phyloP scores from a whole-genome alignment of 1,140 invertebrate genomes.

The Drosophila sulfurigaster region DNA sequence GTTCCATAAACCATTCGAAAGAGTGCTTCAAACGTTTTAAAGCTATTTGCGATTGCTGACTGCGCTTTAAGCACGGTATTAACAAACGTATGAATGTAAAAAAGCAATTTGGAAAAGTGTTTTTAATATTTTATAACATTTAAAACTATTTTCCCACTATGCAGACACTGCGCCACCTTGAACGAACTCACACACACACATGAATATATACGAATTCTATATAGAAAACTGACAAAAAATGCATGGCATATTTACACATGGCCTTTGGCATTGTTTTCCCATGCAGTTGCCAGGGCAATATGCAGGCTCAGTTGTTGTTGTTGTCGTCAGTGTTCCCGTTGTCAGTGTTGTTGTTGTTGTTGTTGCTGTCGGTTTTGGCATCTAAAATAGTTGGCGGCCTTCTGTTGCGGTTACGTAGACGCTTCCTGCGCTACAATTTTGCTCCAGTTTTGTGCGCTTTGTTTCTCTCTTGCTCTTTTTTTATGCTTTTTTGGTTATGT shows the following conservation, averaged over 20 bases:
- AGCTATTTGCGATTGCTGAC: neutral
- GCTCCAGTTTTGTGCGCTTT: constrained; percentile 35
- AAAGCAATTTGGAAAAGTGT: constrained; percentile 10
- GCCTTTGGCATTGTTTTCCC: constrained; percentile 78
- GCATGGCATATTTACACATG: constrained; percentile 77
- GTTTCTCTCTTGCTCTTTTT: constrained; percentile 9
- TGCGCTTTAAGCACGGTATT: neutral
- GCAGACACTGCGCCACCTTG: constrained; percentile 33
- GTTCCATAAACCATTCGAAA: too few species aligned
- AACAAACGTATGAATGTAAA: constrained; percentile 3
- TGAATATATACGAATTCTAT: constrained; percentile 23
- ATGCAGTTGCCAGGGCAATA: constrained; percentile 55
- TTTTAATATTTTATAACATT: constrained; percentile 19
- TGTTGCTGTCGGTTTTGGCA: constrained; percentile 66
- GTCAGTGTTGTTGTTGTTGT: constrained; percentile 40
- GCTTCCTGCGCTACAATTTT: constrained; percentile 64
- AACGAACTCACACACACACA: neutral
- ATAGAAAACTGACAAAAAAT: constrained; percentile 52
- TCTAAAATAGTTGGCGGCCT: constrained; percentile 77
- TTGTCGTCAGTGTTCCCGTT: constrained; percentile 28
- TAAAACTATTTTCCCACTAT: constrained; percentile 27
- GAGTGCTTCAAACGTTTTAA: too few species aligned
- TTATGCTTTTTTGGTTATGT: constrained; percentile 46
- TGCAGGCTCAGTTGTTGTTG: constrained; percentile 44
- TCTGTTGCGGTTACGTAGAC: constrained; percentile 75